Evolutionary conservation across 1,140 invertebrate genomes (phyloP).

Genomic region (Littorina saxatilis): DNA sequence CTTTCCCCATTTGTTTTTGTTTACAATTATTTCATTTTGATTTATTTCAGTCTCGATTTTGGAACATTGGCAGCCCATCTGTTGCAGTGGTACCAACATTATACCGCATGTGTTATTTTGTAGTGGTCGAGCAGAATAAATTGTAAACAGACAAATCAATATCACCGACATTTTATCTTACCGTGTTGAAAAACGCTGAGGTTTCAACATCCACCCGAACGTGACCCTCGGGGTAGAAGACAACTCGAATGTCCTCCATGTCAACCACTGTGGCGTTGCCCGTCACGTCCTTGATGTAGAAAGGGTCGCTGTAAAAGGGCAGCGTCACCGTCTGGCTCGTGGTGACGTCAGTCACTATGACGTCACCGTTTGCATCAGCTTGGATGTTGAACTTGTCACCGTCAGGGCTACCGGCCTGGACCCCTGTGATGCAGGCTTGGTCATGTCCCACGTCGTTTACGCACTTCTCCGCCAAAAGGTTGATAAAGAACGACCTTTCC

Average conservation of each 20-base stretch:
- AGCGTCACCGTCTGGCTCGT: background rate
- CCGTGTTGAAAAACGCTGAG: background rate
- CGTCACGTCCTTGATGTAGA: constrained; percentile 10
- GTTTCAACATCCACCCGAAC: background rate
- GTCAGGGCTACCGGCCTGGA: background rate
- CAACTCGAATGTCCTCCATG: background rate
- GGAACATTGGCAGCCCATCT: too few species aligned
- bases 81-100: too few species aligned
- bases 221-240: background rate
- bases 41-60: too few species aligned
- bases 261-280: background rate
- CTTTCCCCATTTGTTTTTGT: too few species aligned
- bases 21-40: too few species aligned
- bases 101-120: too few species aligned
- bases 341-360: constrained; percentile 31
- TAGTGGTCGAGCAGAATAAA: too few species aligned
- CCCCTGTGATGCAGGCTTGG: constrained; percentile 30
- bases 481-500: background rate
- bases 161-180: too few species aligned
- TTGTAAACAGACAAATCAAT: too few species aligned
- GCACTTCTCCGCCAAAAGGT: background rate
- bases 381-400: background rate
- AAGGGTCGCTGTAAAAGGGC: background rate
- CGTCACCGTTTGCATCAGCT: background rate
- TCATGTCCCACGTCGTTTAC: background rate